phyloP scores from a whole-genome alignment of 2,113 vertebrate species.

The Motacilla tschutschensis region DNA sequence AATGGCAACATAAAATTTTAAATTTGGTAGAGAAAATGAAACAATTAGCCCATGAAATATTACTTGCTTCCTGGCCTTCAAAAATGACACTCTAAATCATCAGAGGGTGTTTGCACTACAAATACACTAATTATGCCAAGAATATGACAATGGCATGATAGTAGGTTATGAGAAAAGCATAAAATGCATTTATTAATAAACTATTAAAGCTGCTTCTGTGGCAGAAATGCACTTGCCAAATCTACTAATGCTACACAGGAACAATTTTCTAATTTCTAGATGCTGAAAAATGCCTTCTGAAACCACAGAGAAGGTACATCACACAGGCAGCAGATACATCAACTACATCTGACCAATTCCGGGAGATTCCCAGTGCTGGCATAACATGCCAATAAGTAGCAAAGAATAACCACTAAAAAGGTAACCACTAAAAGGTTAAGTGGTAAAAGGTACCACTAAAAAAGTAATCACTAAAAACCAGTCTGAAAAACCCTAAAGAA shows the following conservation, averaged over 20 bases:
- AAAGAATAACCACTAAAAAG: background rate
- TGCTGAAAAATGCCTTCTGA: background rate
- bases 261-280: background rate
- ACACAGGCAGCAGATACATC: background rate
- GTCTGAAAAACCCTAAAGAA: background rate
- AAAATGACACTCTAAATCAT: background rate
- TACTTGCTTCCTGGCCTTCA: background rate
- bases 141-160: background rate
- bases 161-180: background rate
- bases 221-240: background rate
- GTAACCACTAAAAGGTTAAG: background rate
- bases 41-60: background rate
- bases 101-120: background rate
- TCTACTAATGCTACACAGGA: background rate
- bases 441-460: no score
- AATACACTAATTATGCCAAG: background rate
- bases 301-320: background rate
- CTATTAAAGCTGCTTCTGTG: background rate
- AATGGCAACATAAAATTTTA: background rate
- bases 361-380: background rate
- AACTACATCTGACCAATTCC: background rate
- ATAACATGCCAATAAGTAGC: background rate
- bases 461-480: background rate
- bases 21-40: background rate
- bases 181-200: background rate